Base-by-base conservation (phyloP, 2,113 vertebrate genomes). In the Okapia johnstoni region DNA sequence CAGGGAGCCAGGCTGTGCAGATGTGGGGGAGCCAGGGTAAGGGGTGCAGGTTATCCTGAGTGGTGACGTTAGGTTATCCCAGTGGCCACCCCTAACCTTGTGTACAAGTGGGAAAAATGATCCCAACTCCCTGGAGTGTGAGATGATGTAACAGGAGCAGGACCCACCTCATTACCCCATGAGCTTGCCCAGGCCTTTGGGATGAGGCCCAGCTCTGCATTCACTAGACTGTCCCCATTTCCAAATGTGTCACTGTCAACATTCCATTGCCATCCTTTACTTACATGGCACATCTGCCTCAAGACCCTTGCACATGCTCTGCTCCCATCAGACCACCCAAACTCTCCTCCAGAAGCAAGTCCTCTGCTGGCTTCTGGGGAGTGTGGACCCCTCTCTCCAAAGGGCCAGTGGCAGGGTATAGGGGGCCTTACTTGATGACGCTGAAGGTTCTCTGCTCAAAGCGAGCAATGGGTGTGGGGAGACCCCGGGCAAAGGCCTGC, bases 381-480 rank as follows among this genome's bases (percentile, higher is more conserved):
- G 15, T 1, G 36, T 19, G 21, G 25, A 6, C 1, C 36, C 12
- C 26, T 76, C 66, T 30, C 60, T 26, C 46, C 57, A 46, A 33
- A 94, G 77, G 43, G 26, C 54, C 2, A 17, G 48, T 36, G 28
- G 48, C 10, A 26, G 40, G 50, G 73, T n/a, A 14, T 5, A 0
- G 1, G 54, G 48, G 54, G 93, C 83, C 98, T 99, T 93, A 99
- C 99, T 99, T 99, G 98, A 99, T 70, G 19, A 99, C n/a, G 28
- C 97, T 99, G 98, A 99, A 98, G 33, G 99, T 99, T 90, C 99
- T 99, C 97, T 99, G 99, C 97, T 99, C 99, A 0, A 99, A 99
- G 98, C 96, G 99, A 98, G 98, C 98, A 23, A 93, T 98, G 2
- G 99, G 99, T 0, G 99, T 98, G 0, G 99, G 99, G 16, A 98